Evolutionary conservation across 2,797 vertebrate genomes (phyloP).

Genomic region (Acanthurus tractus): DNA sequence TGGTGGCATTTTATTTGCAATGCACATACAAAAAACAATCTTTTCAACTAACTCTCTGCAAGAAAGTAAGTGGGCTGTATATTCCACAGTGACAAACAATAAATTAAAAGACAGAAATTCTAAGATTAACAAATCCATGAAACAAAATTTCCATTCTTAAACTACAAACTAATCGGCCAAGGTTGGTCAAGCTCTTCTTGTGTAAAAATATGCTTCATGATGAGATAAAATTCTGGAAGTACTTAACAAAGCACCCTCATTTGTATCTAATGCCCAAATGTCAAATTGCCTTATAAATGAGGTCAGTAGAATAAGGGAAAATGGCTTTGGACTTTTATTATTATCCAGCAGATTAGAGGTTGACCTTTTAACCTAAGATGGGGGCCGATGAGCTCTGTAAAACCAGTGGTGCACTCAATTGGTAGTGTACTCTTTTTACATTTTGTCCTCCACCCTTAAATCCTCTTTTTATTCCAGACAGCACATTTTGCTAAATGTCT

Average conservation of each 20-base stretch:
- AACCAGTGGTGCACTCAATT: conserved; percentile 30
- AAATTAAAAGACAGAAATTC: not conserved
- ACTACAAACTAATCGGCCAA: not conserved
- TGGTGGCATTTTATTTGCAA: not conserved
- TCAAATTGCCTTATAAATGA: conserved; percentile 44
- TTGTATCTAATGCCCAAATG: conserved; percentile 28
- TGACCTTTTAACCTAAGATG: conserved; percentile 40
- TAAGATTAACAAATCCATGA: not conserved
- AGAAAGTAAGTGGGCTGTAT: not conserved
- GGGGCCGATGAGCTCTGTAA: conserved; percentile 36
- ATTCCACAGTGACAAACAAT: not conserved
- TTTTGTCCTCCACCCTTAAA: conserved; percentile 37
- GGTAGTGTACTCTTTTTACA: conserved; percentile 16
- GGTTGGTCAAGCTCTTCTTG: conserved; percentile 11
- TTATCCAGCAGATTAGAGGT: conserved; percentile 66
- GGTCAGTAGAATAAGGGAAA: conserved; percentile 37
- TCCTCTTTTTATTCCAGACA: conserved; percentile 30
- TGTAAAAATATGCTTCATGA: conserved; percentile 1
- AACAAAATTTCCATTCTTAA: not conserved
- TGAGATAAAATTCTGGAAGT: not conserved
- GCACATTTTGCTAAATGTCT: conserved; percentile 39
- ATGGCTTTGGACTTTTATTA: conserved; percentile 44
- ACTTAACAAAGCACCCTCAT: conserved; percentile 27
- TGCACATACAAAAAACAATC: not conserved
- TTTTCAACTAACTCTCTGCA: not conserved